Conservation (phyloP, 2,113 vertebrate species). For the Abramis brama region DNA sequence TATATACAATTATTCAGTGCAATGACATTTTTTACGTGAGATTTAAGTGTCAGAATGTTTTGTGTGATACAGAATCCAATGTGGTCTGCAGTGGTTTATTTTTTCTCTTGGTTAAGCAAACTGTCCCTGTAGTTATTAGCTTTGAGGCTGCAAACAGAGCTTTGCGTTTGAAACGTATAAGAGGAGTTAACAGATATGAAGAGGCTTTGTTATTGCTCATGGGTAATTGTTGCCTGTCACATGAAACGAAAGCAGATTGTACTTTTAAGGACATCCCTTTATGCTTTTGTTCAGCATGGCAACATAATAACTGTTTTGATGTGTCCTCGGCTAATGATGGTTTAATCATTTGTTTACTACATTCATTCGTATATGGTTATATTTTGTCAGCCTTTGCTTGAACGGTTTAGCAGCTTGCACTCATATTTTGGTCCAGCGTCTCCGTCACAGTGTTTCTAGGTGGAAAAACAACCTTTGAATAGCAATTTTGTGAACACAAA, state of each 20-base stretch:
- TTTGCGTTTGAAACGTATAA: not conserved
- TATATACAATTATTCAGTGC: not conserved
- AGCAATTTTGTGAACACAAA: slow-evolving; percentile 49
- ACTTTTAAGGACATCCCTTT: slow-evolving; percentile 14
- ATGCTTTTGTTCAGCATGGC: not conserved
- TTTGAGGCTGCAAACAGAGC: slow-evolving; percentile 15
- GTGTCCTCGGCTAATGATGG: slow-evolving; percentile 9
- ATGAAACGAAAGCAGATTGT: slow-evolving; percentile 13
- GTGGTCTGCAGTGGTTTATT: not conserved
- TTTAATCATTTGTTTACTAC: slow-evolving; percentile 33
- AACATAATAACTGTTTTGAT: slow-evolving; percentile 37
- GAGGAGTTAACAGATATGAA: slow-evolving; percentile 17
- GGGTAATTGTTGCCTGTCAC: slow-evolving; percentile 25
- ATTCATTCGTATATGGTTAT: not conserved
- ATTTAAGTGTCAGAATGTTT: not conserved
- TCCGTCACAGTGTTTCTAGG: slow-evolving; percentile 16
- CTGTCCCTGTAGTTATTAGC: slow-evolving; percentile 9
- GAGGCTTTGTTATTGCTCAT: slow-evolving; percentile 26
- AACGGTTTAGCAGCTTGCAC: not conserved
- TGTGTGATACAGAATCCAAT: not conserved
- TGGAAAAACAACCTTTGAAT: slow-evolving; percentile 49
- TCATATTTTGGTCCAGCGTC: not conserved
- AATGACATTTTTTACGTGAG: not conserved
- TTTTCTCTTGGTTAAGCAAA: not conserved
- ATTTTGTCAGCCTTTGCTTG: slow-evolving; percentile 9